Base-by-base conservation (phyloP, 2,113 vertebrate genomes). In the Carassius auratus region DNA sequence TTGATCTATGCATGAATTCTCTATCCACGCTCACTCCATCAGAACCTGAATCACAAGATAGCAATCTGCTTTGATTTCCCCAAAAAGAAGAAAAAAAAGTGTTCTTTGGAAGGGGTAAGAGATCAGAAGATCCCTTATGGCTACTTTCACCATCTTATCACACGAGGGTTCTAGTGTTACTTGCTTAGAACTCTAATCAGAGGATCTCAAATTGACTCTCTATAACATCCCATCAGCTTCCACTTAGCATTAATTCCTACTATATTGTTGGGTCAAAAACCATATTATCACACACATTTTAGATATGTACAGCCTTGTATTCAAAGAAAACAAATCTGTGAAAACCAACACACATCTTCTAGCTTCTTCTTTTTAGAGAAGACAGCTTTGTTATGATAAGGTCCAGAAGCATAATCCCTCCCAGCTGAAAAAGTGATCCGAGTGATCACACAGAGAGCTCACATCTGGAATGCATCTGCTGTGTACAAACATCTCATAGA, bases 1-100 rank as follows among this genome's bases (percentile, higher is more conserved):
- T 36, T n/a, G 52, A 14, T 42, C 21, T 30, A n/a, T 1, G 0
- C 23, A 57, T 84, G 82, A 62, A 42, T 45, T 79, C n/a, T 75
- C 33, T 21, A 83, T 73, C 36, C 7, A 48, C 23, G 15, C 33
- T 84, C 82, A 38, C 75, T n/a, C 33, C 30, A 55, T 85, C 61
- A 57, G 4, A 52, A 23, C 33, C 74, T 55, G 59, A 66, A 59
- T 42, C 26, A 68, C 59, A 13, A 52, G 61, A 84, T 84, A 17
- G 38, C n/a, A 68, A 30, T 23, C 7, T 77, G 45, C 33, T 64
- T 52, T 48, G 8, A 76, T 50, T 66, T 21, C 9, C 48, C 14
- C 5, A 59, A 6, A 84, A 48, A 55, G 19, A n/a, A 8, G 36
- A 38, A 4, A 38, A 42, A 42, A 42, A 42, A 3, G 9, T 12